Conservation (phyloP, 2,888 invertebrate genomes). For the Callimorpha dominula region DNA sequence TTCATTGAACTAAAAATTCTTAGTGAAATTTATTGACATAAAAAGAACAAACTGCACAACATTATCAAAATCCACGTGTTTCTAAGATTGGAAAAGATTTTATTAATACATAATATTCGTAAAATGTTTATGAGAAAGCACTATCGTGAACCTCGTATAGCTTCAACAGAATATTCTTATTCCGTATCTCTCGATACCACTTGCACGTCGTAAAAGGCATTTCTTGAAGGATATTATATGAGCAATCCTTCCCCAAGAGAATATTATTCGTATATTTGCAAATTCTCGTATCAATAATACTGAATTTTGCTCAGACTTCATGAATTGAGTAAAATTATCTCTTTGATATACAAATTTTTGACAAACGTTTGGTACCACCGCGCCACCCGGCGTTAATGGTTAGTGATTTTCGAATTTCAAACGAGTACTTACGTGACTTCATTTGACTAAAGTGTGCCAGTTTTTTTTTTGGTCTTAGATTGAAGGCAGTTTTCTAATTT, state of each 20-base stretch:
- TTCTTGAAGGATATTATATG: slow-evolving; percentile 43
- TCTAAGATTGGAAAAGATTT: slow-evolving; percentile 2
- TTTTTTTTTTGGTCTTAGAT: no score
- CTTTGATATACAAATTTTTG: slow-evolving; percentile 38
- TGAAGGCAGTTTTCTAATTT: no score
- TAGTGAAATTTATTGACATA: not conserved
- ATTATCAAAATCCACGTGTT: not conserved
- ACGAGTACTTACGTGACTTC: no score
- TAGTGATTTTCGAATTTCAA: not conserved
- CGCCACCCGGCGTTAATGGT: not conserved
- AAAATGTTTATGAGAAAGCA: slow-evolving; percentile 34
- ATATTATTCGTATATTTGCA: slow-evolving; percentile 57
- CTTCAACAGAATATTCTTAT: slow-evolving; percentile 49
- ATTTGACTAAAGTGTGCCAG: no score
- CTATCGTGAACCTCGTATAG: slow-evolving; percentile 30
- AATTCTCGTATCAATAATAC: slow-evolving; percentile 54
- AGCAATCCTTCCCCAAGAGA: slow-evolving; percentile 43
- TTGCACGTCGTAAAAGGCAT: slow-evolving; percentile 44
- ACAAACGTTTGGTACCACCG: not conserved
- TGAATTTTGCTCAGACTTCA: slow-evolving; percentile 39
- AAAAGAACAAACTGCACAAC: not conserved
- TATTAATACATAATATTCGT: slow-evolving; percentile 13
- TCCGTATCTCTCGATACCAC: slow-evolving; percentile 44
- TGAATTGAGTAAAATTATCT: slow-evolving; percentile 42
- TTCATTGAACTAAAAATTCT: not conserved